Conservation (phyloP, 2,113 vertebrate genomes). For the Labrus mixtus region DNA sequence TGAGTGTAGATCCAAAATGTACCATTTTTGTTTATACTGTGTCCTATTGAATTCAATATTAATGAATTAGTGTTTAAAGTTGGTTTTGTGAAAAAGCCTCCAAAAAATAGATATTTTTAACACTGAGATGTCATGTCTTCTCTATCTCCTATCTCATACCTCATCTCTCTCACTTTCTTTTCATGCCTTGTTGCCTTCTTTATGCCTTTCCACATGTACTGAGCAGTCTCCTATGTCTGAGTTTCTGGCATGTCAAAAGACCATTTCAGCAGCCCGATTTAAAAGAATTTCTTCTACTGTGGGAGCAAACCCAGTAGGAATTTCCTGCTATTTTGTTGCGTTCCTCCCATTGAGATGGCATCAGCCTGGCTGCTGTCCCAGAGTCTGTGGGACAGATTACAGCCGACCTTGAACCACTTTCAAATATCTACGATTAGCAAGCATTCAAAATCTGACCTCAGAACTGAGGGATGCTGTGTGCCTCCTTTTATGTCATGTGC, state of each 20-base stretch:
- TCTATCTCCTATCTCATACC: background rate
- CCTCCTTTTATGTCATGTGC: background rate
- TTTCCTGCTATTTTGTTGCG: slow-evolving; percentile 80
- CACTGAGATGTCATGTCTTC: no score
- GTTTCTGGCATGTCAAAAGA: slow-evolving; percentile 4
- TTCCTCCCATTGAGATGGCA: slow-evolving; percentile 72
- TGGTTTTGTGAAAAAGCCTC: no score
- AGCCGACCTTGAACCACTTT: slow-evolving; percentile 49
- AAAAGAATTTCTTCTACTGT: slow-evolving; percentile 59
- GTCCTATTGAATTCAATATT: no score
- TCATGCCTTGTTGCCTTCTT: background rate
- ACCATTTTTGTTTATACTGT: no score
- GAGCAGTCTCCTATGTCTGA: background rate
- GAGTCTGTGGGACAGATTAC: slow-evolving; percentile 71
- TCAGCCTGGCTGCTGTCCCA: slow-evolving; percentile 69
- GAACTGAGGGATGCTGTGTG: background rate
- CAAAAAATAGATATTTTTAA: no score
- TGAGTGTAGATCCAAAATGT: no score
- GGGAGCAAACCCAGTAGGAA: slow-evolving; percentile 70
- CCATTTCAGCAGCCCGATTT: slow-evolving; percentile 46
- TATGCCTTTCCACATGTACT: background rate
- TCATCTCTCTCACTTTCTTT: background rate
- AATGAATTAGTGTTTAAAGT: no score
- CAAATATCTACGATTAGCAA: slow-evolving; percentile 45
- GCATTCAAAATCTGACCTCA: slow-evolving; percentile 50